phyloP scores from a whole-genome alignment of 2,797 vertebrate genomes.

The Bufotes viridis region DNA sequence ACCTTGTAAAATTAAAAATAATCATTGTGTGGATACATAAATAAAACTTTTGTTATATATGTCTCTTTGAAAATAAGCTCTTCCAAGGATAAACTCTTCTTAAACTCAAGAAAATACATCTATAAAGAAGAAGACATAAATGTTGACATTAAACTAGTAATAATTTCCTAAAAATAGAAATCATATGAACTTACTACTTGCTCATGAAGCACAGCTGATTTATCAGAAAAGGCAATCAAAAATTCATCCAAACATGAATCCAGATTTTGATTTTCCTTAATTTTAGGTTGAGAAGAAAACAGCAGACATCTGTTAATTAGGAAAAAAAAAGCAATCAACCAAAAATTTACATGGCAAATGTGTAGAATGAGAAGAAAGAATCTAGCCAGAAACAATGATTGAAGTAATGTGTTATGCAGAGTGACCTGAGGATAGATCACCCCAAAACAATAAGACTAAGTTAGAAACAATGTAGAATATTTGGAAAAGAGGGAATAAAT shows the following conservation, averaged over 20 bases:
- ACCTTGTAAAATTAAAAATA: too few species aligned
- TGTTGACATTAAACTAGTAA: neutral
- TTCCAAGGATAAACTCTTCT: too few species aligned
- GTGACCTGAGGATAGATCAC: neutral
- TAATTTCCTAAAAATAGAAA: slow-evolving; percentile 38
- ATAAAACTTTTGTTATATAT: too few species aligned
- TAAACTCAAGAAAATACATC: neutral
- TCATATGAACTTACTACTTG: slow-evolving; percentile 52
- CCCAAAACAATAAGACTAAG: slow-evolving; percentile 41
- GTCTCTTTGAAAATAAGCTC: too few species aligned
- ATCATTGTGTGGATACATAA: too few species aligned
- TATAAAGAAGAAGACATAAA: neutral
- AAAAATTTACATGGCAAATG: slow-evolving; percentile 37
- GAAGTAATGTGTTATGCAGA: slow-evolving; percentile 10
- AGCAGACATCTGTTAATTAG: slow-evolving; percentile 52
- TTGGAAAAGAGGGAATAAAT: slow-evolving; percentile 18
- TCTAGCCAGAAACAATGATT: slow-evolving; percentile 20
- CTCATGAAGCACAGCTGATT: slow-evolving; percentile 58
- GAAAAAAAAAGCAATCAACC: slow-evolving; percentile 42
- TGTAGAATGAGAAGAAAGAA: neutral
- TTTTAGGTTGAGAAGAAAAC: slow-evolving; percentile 40
- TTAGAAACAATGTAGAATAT: slow-evolving; percentile 40
- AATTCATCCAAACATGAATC: slow-evolving; percentile 55
- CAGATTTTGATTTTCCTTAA: slow-evolving; percentile 45
- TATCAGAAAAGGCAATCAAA: slow-evolving; percentile 40